Conservation (phyloP, 2,113 vertebrate genomes). For the Sardina pilchardus region DNA sequence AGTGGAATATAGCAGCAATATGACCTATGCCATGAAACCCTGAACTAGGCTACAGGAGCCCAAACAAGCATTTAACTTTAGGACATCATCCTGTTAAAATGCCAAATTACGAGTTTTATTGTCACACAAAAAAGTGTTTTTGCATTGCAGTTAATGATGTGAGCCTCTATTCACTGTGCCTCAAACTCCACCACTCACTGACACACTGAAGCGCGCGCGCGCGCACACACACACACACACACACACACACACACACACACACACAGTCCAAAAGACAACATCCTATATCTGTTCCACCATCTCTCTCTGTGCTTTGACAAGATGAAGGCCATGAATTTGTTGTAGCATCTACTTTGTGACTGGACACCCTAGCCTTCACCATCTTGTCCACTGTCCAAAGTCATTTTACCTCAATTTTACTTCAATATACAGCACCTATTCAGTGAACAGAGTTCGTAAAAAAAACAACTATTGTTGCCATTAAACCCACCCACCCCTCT, state of each 20-base stretch:
- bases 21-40: neutral
- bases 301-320: neutral
- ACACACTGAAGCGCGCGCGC: neutral
- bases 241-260: neutral
- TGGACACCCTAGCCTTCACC: neutral
- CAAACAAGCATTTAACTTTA: neutral
- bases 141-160: neutral
- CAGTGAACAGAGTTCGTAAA: neutral
- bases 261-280: slow-evolving; percentile 9
- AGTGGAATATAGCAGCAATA: neutral
- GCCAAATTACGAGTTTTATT: neutral
- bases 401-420: neutral
- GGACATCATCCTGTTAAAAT: neutral
- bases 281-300: neutral
- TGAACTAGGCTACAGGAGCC: neutral
- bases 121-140: neutral
- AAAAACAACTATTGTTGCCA: neutral
- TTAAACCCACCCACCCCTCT: neutral
- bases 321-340: neutral
- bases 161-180: neutral
- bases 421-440: neutral
- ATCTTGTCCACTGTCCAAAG: neutral
- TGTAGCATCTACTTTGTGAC: neutral
- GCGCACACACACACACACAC: neutral
- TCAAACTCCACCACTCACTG: neutral